Percentiles rank a stretch among this genome's conserved stretches.
Evolutionary conservation across 2,888 invertebrate species (phyloP).

Genomic region (Tanytarsus gracilentus): DNA sequence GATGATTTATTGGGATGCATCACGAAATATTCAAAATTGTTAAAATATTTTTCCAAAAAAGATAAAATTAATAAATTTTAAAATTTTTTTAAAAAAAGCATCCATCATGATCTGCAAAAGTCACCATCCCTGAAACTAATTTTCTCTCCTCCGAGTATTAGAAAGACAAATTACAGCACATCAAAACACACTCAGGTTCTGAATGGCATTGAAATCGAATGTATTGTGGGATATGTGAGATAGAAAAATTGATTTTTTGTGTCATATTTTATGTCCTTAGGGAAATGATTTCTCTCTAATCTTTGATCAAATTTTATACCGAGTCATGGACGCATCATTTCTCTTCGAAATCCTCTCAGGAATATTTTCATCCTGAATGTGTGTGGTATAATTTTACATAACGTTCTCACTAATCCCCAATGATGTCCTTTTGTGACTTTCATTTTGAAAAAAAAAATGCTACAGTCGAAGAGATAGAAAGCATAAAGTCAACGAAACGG

Average conservation of each 20-base stretch:
- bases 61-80: no score
- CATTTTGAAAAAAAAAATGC: no score
- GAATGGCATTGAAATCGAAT: background rate
- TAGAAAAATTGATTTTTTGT: background rate
- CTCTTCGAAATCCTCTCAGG: background rate
- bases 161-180: constrained; percentile 9
- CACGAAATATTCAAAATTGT: no score
- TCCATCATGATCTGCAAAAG: no score
- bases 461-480: background rate
- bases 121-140: background rate
- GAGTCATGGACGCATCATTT: background rate
- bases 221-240: no score
- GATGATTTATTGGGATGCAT: background rate
- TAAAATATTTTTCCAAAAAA: no score
- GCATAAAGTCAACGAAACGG: background rate
- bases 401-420: no score
- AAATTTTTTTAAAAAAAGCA: no score
- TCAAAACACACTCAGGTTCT: background rate
- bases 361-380: no score
- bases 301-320: no score
- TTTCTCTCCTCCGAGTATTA: background rate
- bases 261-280: background rate
- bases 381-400: no score
- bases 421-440: no score
- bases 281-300: background rate